These are phyloP conservation scores for Malurus splendens DNA, from an alignment of 2,797 vertebrate genomes.

Conservation along the genomic window DNA sequence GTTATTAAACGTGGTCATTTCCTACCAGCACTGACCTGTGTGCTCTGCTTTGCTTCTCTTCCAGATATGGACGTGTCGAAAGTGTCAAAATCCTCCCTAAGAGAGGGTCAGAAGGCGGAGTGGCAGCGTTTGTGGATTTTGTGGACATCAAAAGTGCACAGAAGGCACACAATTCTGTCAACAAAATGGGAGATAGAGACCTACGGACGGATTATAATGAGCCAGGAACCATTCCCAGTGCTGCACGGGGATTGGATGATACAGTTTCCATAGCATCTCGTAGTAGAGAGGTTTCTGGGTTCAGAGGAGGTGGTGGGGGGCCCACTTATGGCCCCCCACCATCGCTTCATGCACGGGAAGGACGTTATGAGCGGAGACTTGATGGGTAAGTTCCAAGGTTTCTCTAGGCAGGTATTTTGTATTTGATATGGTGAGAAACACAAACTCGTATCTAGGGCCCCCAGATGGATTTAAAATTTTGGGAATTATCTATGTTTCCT, in stretches of 20 bases:
- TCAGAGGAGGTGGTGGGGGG: conserved; percentile 96
- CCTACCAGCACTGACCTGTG: neutral
- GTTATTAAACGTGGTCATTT: neutral
- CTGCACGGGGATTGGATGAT: conserved; percentile 97
- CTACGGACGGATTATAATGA: conserved; percentile 99
- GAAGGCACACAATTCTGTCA: conserved; percentile 98
- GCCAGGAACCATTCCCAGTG: conserved; percentile 96
- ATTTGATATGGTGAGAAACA: conserved; percentile 89
- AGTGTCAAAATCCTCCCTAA: conserved; percentile 99
- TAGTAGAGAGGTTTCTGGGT: conserved; percentile 97
- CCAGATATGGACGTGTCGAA: conserved; percentile 98
- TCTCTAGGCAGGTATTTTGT: conserved; percentile 92
- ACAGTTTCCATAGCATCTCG: conserved; percentile 95
- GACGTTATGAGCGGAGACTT: conserved; percentile 99
- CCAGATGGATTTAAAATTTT: conserved; percentile 82
- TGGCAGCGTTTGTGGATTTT: conserved; percentile 99
- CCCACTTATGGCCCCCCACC: conserved; percentile 93
- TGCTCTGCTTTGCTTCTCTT: conserved; percentile 50
- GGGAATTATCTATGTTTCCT: conserved; percentile 81
- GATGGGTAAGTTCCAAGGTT: conserved; percentile 99
- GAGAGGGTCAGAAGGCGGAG: conserved; percentile 96
- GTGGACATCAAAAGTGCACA: conserved; percentile 99
- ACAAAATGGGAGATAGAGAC: conserved; percentile 99
- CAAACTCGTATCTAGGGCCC: conserved; percentile 81
- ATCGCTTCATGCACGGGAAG: conserved; percentile 99